Evolutionary conservation across 1,140 invertebrate species (phyloP).

Genomic region (Andrena cerasifolii): DNA sequence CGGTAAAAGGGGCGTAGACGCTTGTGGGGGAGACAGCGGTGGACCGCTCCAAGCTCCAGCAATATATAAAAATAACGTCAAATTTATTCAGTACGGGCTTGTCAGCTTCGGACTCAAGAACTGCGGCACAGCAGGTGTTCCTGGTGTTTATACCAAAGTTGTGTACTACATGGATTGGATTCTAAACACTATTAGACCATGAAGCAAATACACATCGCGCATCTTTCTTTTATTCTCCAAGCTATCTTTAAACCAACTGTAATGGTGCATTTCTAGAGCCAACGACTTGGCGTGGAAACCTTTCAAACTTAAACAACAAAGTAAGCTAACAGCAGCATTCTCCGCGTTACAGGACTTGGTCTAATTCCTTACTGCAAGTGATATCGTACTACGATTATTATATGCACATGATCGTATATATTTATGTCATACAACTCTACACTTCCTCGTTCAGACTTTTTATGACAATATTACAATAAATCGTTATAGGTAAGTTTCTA

Average conservation of each 20-base stretch:
- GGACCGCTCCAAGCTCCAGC: slow-evolving; percentile 79
- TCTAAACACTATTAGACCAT: slow-evolving; percentile 80
- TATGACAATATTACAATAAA: slow-evolving; percentile 5
- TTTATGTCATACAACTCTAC: neutral
- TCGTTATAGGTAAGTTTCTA: neutral
- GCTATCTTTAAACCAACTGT: neutral
- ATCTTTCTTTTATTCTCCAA: neutral
- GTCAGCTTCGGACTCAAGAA: slow-evolving; percentile 82
- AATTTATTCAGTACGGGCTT: slow-evolving; percentile 81
- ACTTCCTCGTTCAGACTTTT: neutral
- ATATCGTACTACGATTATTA: neutral
- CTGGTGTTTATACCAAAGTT: slow-evolving; percentile 86
- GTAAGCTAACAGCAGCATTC: neutral
- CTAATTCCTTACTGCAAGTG: neutral
- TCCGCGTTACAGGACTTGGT: neutral
- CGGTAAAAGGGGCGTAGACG: slow-evolving; percentile 80
- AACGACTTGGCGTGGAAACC: too few species aligned
- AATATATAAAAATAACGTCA: slow-evolving; percentile 62
- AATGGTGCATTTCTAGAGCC: too few species aligned
- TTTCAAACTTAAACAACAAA: neutral
- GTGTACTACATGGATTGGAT: slow-evolving; percentile 87
- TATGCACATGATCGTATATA: neutral
- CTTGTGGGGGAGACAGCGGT: slow-evolving; percentile 82
- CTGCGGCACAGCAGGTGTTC: slow-evolving; percentile 83
- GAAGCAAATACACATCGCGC: slow-evolving; percentile 7